A percentile compares a stretch with the other conserved stretches of the same genome.
phyloP scores from a whole-genome alignment of 2,888 invertebrate species.

The Archips crataeganus region DNA sequence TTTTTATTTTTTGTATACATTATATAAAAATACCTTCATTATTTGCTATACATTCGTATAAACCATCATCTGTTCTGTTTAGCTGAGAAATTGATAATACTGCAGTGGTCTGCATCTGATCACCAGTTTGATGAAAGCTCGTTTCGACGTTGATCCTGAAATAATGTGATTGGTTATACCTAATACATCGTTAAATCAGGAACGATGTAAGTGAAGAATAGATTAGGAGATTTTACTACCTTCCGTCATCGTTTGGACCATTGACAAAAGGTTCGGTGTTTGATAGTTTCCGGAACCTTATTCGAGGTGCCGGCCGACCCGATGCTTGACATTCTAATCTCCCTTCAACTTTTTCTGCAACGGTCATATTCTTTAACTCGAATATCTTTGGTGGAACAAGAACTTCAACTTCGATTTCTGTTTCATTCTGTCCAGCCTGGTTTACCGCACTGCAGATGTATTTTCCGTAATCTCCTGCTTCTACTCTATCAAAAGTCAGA shows the following conservation, averaged over 20 bases:
- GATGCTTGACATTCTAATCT: conserved; percentile 91
- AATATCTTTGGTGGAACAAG: conserved; percentile 93
- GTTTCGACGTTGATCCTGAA: conserved; percentile 87
- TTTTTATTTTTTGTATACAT: too few species aligned
- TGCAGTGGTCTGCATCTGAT: conserved; percentile 85
- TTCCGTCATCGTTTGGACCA: conserved; percentile 88
- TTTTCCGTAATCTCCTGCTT: conserved; percentile 91
- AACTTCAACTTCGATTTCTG: conserved; percentile 88
- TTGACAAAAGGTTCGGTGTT: conserved; percentile 86
- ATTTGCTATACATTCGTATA: conserved; percentile 94
- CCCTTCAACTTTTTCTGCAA: conserved; percentile 87
- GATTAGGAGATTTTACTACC: conserved; percentile 54
- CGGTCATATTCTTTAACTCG: conserved; percentile 91
- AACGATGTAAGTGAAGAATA: neutral
- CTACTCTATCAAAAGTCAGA: conserved; percentile 90
- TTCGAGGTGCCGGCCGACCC: conserved; percentile 92
- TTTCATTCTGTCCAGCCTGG: conserved; percentile 90
- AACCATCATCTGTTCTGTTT: conserved; percentile 92
- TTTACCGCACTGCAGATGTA: conserved; percentile 94
- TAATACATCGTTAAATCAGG: conserved; percentile 5
- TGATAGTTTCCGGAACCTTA: conserved; percentile 93
- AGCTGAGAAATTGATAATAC: conserved; percentile 89
- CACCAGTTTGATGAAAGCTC: conserved; percentile 77
- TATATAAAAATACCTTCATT: conserved; percentile 85
- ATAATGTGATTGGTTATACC: conserved; percentile 33